Conservation (phyloP, 2,113 vertebrate genomes). For the Rattus rattus region DNA sequence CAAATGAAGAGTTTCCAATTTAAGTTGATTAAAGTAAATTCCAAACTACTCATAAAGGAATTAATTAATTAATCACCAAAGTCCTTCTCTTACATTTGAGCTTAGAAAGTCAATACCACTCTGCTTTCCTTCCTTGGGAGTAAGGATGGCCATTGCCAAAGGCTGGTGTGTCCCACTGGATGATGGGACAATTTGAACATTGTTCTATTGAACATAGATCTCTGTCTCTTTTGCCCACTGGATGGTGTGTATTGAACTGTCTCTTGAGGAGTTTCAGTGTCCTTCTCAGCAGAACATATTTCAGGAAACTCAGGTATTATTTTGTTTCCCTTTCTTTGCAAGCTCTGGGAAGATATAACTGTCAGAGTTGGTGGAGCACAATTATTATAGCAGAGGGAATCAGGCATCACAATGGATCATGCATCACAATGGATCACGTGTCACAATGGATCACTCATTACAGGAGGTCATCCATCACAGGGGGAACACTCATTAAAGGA, state of each 20-base stretch:
- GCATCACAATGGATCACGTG: no score
- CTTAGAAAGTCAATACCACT: background rate
- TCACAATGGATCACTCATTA: background rate
- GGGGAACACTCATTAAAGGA: background rate
- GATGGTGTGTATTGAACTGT: background rate
- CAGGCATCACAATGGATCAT: no score
- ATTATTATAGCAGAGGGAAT: background rate
- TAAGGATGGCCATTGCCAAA: background rate
- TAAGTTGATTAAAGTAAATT: no score
- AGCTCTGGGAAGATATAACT: no score
- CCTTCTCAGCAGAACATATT: background rate
- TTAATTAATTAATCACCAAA: background rate
- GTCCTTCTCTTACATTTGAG: background rate
- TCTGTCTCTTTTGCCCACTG: background rate
- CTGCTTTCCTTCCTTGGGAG: background rate
- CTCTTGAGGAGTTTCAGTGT: background rate
- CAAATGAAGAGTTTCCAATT: rapidly evolving
- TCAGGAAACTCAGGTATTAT: background rate
- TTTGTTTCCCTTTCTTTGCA: background rate
- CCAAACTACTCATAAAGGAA: background rate
- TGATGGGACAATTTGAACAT: background rate
- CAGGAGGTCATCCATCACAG: no score
- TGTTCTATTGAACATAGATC: background rate
- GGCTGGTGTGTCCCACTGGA: background rate
- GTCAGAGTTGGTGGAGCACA: background rate